Conservation (phyloP, 2,113 vertebrate genomes). For the Myrmophylax atrothorax region DNA sequence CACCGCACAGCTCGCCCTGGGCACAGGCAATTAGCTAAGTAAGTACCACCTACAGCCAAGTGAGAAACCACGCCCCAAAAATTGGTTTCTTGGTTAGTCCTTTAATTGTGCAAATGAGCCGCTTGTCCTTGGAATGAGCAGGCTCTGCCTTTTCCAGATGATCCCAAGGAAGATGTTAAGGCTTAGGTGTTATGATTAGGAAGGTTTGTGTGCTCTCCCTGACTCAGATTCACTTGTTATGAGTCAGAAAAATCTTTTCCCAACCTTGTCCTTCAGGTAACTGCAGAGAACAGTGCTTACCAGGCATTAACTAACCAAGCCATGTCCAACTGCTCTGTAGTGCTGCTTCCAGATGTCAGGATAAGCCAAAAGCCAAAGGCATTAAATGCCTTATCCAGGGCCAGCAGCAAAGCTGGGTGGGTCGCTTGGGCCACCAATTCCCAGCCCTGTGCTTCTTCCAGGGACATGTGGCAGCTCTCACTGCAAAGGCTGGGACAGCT, state of each 20-base stretch:
- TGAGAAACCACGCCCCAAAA: background rate
- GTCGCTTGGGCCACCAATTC: background rate
- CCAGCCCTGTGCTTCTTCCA: background rate
- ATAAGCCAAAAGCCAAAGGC: background rate
- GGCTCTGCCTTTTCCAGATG: background rate
- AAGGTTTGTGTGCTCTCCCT: background rate
- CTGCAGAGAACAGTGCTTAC: background rate
- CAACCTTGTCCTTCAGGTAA: background rate
- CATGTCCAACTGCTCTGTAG: background rate
- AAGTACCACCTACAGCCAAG: background rate
- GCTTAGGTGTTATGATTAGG: background rate
- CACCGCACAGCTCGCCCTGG: background rate
- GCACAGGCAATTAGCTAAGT: background rate
- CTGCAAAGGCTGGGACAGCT: background rate
- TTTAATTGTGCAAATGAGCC: background rate
- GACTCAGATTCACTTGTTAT: background rate
- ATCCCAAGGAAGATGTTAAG: background rate
- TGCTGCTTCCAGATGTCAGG: background rate
- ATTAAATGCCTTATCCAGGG: background rate
- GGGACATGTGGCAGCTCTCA: background rate
- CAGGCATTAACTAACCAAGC: background rate
- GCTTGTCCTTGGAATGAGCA: background rate
- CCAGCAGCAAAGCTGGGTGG: background rate
- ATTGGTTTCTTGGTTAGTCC: background rate
- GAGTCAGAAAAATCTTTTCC: background rate